A percentile compares a stretch with the other conserved stretches of the same genome.
Evolutionary conservation across 2,113 vertebrate genomes (phyloP).

Genomic region (Nanorana parkeri): DNA sequence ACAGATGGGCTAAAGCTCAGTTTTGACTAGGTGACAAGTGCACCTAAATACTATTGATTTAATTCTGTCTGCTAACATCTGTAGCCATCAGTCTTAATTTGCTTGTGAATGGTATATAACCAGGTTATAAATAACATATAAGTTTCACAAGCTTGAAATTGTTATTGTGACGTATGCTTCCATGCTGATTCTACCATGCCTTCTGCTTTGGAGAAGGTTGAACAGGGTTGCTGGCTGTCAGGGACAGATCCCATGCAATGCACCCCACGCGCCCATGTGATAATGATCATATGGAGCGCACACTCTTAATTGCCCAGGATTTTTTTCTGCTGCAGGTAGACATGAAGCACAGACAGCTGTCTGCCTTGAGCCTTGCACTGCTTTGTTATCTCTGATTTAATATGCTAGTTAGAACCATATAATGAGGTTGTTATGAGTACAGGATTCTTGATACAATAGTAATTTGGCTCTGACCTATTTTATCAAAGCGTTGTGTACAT

Average conservation of each 20-base stretch:
- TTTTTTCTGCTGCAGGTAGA: slow-evolving; percentile 28
- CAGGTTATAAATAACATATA: no score
- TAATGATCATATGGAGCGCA: slow-evolving; percentile 17
- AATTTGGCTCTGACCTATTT: slow-evolving; percentile 30
- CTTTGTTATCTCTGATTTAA: slow-evolving; percentile 41
- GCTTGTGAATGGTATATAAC: no score
- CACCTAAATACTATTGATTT: no score
- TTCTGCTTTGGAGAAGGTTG: background rate
- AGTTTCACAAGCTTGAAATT: no score
- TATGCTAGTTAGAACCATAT: slow-evolving; percentile 12
- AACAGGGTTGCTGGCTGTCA: background rate
- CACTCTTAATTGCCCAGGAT: slow-evolving; percentile 7
- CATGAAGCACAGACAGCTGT: slow-evolving; percentile 37
- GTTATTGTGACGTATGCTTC: no score
- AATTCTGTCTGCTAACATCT: no score
- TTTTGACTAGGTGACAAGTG: no score
- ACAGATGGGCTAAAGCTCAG: no score
- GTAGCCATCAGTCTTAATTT: no score
- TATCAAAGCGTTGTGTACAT: slow-evolving; percentile 9
- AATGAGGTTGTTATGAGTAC: slow-evolving; percentile 13
- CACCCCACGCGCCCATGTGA: background rate
- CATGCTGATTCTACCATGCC: background rate
- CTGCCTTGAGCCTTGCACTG: slow-evolving; percentile 22
- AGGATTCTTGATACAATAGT: slow-evolving; percentile 23
- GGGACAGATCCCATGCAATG: background rate